phyloP scores from a whole-genome alignment of 2,113 vertebrate genomes.

The Semnopithecus entellus region DNA sequence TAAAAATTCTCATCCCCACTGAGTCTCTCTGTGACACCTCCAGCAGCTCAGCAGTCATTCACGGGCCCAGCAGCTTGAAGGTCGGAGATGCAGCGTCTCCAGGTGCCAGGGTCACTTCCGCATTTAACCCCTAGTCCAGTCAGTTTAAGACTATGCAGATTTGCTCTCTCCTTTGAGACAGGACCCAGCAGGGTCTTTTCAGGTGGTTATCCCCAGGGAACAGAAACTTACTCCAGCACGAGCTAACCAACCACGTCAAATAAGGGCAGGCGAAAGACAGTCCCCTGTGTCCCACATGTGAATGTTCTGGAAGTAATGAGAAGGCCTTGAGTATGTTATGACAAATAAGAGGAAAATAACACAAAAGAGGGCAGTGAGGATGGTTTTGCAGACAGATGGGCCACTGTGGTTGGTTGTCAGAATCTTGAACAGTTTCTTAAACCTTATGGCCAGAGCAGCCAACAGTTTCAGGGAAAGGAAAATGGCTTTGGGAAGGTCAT shows the following conservation, averaged over 20 bases:
- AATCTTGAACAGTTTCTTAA: constrained; percentile 65
- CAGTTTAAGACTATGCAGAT: constrained; percentile 10
- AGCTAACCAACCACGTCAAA: constrained; percentile 57
- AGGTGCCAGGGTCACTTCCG: constrained; percentile 35
- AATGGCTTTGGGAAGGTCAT: constrained; percentile 64
- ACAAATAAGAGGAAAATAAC: neutral
- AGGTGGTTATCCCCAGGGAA: constrained; percentile 29
- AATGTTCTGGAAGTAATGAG: neutral
- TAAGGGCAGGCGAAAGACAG: constrained; percentile 32
- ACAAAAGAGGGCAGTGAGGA: neutral
- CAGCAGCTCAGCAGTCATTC: constrained; percentile 51
- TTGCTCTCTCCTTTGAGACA: constrained; percentile 65
- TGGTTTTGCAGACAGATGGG: constrained; percentile 71
- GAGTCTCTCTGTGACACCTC: constrained; percentile 38
- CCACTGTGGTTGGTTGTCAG: constrained; percentile 72
- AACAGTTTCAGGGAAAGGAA: constrained; percentile 32
- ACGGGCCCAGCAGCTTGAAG: constrained; percentile 31
- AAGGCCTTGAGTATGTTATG: constrained; percentile 11
- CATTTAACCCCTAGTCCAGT: constrained; percentile 39
- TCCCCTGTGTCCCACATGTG: neutral
- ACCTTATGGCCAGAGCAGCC: constrained; percentile 63
- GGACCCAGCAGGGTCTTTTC: constrained; percentile 40
- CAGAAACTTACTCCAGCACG: constrained; percentile 1
- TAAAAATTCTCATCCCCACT: constrained; percentile 45
- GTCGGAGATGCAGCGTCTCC: constrained; percentile 13